Evolutionary conservation across 2,797 vertebrate species (phyloP), one percentile per base, ranked within the genome.

Genomic region (Alosa sapidissima): DNA sequence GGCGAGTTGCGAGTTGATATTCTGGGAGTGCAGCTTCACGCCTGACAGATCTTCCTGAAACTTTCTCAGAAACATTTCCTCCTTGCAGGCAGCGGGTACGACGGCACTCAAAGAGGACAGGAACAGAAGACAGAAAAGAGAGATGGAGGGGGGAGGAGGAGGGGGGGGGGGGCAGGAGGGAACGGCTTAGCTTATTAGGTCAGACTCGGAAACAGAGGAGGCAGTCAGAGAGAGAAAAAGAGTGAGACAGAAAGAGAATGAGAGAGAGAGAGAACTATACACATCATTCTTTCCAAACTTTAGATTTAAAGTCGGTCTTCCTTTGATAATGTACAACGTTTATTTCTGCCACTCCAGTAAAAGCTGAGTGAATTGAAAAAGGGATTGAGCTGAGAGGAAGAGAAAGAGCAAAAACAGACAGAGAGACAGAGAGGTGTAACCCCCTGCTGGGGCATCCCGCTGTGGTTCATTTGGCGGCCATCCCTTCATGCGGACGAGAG

Each of bases 391-490:
- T n/a, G 33, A 72, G 65, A 72, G 65, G 33, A 41, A 72, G 24
- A 68, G 65, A 33, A 28, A 72, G 28, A 72, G 65, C 28, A 13
- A 3, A 72, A 14, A 72, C 33, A 75, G 10, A 14, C 33, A 72
- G 28, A 75, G 68, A 75, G 68, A 75, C 68, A 75, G 68, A 75
- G 68, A 75, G 68, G 68, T 75, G 68, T 75, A 16, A 75, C 68
- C 36, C 65, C 68, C 68, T 41, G 68, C 68, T 75, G 68, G 33
- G 68, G 3, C 36, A 33, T 41, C 33, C 68, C 36, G 68, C 68
- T 75, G 33, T 75, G 68, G 68, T 75, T 75, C 68, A 75, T 75
- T 75, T 75, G 68, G 68, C 33, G 68, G 68, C 13, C 68, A 75
- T 41, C 68, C 68, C 36, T 28, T 84, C 84, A 28, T 41, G 28